Conservation (phyloP, 2,113 vertebrate species). For the Oreotrochilus melanogaster region DNA sequence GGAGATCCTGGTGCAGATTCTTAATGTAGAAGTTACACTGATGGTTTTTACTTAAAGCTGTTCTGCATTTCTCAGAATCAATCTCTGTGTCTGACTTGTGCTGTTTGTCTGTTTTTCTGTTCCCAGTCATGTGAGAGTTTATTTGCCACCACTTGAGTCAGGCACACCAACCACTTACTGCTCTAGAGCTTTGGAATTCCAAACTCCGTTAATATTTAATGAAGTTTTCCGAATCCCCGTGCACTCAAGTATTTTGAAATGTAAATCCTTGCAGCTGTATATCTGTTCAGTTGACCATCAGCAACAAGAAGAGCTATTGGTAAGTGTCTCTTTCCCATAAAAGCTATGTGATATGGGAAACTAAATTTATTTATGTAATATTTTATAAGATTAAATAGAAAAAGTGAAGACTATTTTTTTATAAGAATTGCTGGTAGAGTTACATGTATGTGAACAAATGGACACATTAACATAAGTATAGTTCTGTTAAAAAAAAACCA, state of each 20-base stretch:
- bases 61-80: neutral
- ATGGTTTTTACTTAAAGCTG: neutral
- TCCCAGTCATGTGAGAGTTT: slow-evolving; percentile 90
- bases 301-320: slow-evolving; percentile 91
- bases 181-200: slow-evolving; percentile 90
- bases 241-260: slow-evolving; percentile 80
- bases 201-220: slow-evolving; percentile 89
- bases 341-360: neutral
- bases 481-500: neutral
- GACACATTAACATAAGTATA: neutral
- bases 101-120: neutral
- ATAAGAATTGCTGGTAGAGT: neutral
- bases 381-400: neutral
- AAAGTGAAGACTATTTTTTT: neutral
- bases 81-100: neutral
- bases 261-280: slow-evolving; percentile 88
- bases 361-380: neutral
- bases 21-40: neutral
- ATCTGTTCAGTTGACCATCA: slow-evolving; percentile 88
- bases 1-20: neutral
- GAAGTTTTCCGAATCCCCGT: slow-evolving; percentile 93
- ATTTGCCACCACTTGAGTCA: slow-evolving; percentile 88
- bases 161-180: slow-evolving; percentile 90
- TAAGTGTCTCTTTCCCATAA: slow-evolving; percentile 67
- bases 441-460: neutral